These are phyloP conservation scores for Hydropotes inermis DNA, from an alignment of 2,113 vertebrate genomes.

Conservation along the genomic window DNA sequence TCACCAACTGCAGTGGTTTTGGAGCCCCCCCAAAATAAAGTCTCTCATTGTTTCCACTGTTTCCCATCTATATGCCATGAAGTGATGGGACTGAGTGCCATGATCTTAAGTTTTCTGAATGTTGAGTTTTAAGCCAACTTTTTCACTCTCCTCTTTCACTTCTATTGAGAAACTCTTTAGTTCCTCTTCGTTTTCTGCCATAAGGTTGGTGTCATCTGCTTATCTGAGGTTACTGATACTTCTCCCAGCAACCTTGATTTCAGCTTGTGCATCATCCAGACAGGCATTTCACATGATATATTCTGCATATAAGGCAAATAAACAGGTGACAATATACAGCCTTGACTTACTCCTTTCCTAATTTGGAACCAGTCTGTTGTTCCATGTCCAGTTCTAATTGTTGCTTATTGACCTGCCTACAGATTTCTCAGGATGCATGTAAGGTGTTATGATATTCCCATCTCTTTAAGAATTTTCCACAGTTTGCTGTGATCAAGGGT, in stretches of 20 bases:
- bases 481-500: not conserved
- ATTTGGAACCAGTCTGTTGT: not conserved
- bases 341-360: not conserved
- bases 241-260: not conserved
- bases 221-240: not conserved
- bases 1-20: not conserved
- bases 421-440: not conserved
- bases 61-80: not conserved
- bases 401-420: not conserved
- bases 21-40: not conserved
- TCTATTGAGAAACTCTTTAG: not conserved
- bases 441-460: not conserved
- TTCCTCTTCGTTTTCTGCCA: not conserved
- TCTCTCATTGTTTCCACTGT: not conserved
- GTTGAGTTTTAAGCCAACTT: not conserved
- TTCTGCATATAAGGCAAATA: not conserved
- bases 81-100: not conserved
- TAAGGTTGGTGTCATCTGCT: not conserved
- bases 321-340: not conserved
- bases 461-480: not conserved
- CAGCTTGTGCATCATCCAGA: not conserved
- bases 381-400: not conserved
- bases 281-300: not conserved
- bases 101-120: not conserved
- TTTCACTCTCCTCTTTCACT: not conserved